Evolutionary conservation across 2,797 vertebrate species (phyloP), one percentile per base, ranked within the genome.

Genomic region (Scolopax bukidnonensis): DNA sequence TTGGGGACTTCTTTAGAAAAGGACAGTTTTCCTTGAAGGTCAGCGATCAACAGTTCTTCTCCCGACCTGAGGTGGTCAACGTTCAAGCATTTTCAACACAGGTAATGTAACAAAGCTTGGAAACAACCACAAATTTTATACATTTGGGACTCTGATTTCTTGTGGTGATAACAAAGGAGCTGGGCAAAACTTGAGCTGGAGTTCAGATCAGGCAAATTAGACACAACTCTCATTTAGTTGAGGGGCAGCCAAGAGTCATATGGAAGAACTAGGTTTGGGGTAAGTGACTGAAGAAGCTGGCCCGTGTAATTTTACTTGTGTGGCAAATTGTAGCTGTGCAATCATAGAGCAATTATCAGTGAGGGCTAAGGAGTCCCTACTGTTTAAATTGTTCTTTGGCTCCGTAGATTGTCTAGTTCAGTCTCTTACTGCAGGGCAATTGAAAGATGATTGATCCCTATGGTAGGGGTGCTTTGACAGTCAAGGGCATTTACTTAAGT

Each of bases 1-100:
- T 2, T 59, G 71, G 94, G 71, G 5, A 53, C 45, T 76, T 81
- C 14, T 95, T 92, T 96, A 99, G 99, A 98, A 98, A 95, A 97
- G 98, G 98, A 67, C 97, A 98, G n/a, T 98, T 99, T 95, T 97
- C 97, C 76, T 91, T 99, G 97, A 98, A 97, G 95, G 97, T 98
- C 73, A 97, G 97, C 9, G 95, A 98, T 97, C 97, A 97, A 18
- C 97, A 98, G 12, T 94, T 98, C 77, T 97, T 97, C 96, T 98
- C 98, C 48, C 96, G 96, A 68, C 96, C 97, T n/a, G 97, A 98
- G 83, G 94, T 97, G 85, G 96, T 99, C 98, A 95, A 96, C 69
- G 21, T 98, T 93, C 98, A 98, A 92, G 98, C 98, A 0, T 97
- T 98, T 90, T 99, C 99, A 68, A 97, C 97, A 25, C 98, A 99